Base-by-base conservation (phyloP, 64 coral and sea anemone genomes). In the Cladopsammia gracilis region DNA sequence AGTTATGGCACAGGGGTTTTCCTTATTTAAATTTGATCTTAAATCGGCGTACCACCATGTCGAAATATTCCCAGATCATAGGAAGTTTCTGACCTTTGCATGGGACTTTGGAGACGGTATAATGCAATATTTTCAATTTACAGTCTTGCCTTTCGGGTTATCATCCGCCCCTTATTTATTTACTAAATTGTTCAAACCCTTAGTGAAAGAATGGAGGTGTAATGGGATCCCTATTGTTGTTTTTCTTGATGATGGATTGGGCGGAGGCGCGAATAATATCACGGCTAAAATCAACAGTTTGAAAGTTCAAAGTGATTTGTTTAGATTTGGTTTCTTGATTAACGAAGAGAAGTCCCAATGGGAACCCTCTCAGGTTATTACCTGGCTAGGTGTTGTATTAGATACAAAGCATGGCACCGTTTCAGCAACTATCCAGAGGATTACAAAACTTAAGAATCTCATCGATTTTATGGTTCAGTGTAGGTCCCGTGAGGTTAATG, bases 151-250 rank as follows among this genome's bases (percentile, higher is more conserved):
- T 19, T 87, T 45, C 12, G 78, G 54, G 19, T 25, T 82, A 3
- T 62, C 24, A 10, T 88, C 85, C 12, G 93, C 87, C 1, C 93
- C 93, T 7, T 94, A 64, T 67, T 78, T 94, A 65, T 89, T 94
- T 25, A 85, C 93, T 6, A 93, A 86, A 70, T 75, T 70, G 10
- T 50, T 86, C 50, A 86, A 86, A 16, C 75, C 86, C 5, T 44
- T 93, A 14, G 62, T 76, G 8, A 90, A 90, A 75, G 25, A 58
- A 8, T 79, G 88, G 89, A n/a, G 49, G 18, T 54, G 54, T 23
- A 9, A 69, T 20, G 89, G 89, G 3, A 82, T 72, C 68, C 60
- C 76, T 3, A 82, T 88, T 79, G 72, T 77, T 25, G 48, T 94
- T n/a, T 89, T 49, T 89, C 69, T 88, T 71, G 85, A 82, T 42